A percentile compares a stretch with the other conserved stretches of the same genome.
Conservation (phyloP, 2,113 vertebrate genomes). For the Oriolus oriolus region DNA sequence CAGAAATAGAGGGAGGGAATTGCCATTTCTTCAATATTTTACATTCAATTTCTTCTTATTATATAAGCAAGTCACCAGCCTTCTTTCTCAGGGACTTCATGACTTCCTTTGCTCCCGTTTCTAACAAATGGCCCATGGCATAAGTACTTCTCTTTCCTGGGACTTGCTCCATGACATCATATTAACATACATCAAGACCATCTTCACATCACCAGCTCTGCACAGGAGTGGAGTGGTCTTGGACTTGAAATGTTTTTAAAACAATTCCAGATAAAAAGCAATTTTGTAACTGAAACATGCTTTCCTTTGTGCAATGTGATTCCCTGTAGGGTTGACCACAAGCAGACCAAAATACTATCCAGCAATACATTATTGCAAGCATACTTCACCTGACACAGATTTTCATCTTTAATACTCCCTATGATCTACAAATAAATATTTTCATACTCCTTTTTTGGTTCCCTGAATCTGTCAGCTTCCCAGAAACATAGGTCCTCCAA, state of each 20-base stretch:
- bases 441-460: background rate
- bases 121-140: background rate
- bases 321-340: background rate
- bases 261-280: background rate
- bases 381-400: background rate
- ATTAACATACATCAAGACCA: background rate
- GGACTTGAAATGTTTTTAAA: background rate
- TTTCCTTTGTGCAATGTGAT: background rate
- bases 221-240: background rate
- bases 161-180: background rate
- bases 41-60: background rate
- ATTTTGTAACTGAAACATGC: fast-evolving
- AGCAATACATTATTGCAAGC: background rate
- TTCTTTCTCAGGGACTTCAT: background rate
- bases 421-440: background rate
- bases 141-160: background rate
- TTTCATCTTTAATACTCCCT: background rate
- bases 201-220: background rate
- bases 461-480: background rate
- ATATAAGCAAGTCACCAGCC: background rate
- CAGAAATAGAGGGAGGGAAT: background rate
- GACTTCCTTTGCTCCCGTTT: background rate
- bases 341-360: background rate
- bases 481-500: background rate
- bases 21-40: background rate